Evolutionary conservation across 1,140 invertebrate genomes (phyloP).

Genomic region (Steinernema feltiae): DNA sequence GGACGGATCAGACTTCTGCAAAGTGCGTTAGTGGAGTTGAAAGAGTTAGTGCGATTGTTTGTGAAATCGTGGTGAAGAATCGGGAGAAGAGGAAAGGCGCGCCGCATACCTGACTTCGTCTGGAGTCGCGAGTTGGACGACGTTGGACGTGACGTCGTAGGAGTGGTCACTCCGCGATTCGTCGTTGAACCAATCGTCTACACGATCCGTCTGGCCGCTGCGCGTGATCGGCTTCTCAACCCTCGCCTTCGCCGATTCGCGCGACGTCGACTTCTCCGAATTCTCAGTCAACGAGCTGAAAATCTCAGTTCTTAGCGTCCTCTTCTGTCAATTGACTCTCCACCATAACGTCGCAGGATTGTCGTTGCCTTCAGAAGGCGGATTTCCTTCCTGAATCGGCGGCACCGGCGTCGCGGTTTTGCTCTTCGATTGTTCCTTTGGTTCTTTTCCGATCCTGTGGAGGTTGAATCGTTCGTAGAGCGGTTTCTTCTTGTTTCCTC

Average conservation of each 20-base stretch:
- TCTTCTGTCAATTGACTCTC: too few relatives aligned
- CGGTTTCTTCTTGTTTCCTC: constrained; percentile 39
- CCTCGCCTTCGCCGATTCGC: constrained; percentile 20
- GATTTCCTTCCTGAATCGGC: constrained; percentile 16
- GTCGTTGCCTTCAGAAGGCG: too few relatives aligned
- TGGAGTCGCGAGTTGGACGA: constrained; percentile 33
- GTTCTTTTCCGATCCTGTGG: not conserved
- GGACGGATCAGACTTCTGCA: constrained; percentile 6
- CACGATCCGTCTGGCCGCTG: constrained; percentile 16
- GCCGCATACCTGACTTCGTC: constrained; percentile 34
- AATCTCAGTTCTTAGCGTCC: too few relatives aligned
- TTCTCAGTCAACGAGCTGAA: not conserved
- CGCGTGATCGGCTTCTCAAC: not conserved
- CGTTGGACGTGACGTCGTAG: constrained; percentile 20
- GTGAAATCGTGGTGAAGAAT: not conserved
- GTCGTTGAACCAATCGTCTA: constrained; percentile 21
- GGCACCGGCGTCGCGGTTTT: constrained; percentile 17
- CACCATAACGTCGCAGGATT: too few relatives aligned
- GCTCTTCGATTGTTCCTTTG: not conserved
- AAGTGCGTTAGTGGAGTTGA: constrained; percentile 10
- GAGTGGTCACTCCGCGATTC: constrained; percentile 21
- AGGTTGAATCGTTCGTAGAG: constrained; percentile 8
- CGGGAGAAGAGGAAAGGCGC: not conserved
- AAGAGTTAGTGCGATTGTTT: not conserved
- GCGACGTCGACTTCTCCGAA: constrained; percentile 25